These are phyloP conservation scores for Gallinago undulata DNA, from an alignment of 2,113 vertebrate species.

Conservation along the genomic window DNA sequence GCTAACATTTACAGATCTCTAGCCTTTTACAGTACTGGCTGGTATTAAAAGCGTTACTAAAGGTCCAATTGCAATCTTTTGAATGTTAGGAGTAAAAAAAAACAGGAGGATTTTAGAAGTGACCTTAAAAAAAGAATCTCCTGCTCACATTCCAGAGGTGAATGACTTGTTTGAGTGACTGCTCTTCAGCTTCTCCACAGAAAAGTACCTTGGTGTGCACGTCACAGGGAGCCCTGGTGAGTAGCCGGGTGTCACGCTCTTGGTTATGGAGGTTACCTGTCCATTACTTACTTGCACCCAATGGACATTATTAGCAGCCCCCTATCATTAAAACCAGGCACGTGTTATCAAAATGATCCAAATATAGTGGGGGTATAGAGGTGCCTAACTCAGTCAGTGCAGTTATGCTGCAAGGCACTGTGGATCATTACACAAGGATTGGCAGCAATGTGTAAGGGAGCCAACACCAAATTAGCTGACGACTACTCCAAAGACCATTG, in stretches of 20 bases:
- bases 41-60: not conserved
- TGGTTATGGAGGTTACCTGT: rapidly evolving
- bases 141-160: not conserved
- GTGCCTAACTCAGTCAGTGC: not conserved
- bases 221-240: not conserved
- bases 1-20: not conserved
- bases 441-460: not conserved
- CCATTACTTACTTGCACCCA: not conserved
- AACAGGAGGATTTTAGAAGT: not conserved
- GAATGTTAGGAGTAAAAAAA: not conserved
- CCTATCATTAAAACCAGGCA: not conserved
- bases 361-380: not conserved
- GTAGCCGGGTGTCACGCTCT: rapidly evolving
- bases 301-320: not conserved
- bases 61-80: not conserved
- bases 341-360: not conserved
- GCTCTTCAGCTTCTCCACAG: not conserved
- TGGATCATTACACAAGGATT: not conserved
- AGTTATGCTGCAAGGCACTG: not conserved
- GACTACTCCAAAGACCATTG: not conserved
- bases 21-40: not conserved
- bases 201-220: not conserved
- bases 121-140: not conserved
- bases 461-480: not conserved
- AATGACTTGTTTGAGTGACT: not conserved